Conservation (phyloP, 2,113 vertebrate genomes). For the Tiliqua scincoides region DNA sequence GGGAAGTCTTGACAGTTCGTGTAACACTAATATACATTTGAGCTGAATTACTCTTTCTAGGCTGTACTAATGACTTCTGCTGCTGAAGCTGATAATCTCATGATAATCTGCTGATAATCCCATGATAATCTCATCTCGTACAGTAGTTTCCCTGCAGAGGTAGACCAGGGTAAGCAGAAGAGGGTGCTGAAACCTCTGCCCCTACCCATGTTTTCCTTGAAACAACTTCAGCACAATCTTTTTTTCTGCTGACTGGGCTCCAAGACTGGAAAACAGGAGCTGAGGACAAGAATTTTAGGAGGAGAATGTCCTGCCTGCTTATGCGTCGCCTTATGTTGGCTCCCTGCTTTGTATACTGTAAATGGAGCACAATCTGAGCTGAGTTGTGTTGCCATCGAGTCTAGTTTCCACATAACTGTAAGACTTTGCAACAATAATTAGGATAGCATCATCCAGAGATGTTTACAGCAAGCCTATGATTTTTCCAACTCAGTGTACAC, state of each 20-base stretch:
- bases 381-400: too few relatives aligned
- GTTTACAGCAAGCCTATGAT: neutral
- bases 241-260: neutral
- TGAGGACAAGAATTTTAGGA: too few relatives aligned
- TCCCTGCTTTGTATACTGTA: neutral
- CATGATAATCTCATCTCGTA: neutral
- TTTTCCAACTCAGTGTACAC: neutral
- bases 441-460: neutral
- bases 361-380: neutral
- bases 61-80: too few relatives aligned
- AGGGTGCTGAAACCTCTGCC: neutral
- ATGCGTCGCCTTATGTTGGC: neutral
- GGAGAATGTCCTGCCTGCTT: too few relatives aligned
- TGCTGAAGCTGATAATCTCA: too few relatives aligned
- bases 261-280: neutral
- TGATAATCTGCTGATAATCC: too few relatives aligned
- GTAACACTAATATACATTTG: too few relatives aligned
- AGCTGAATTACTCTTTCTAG: too few relatives aligned
- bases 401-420: neutral
- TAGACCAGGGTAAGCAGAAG: too few relatives aligned
- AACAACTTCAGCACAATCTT: neutral
- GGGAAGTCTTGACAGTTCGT: neutral
- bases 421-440: neutral
- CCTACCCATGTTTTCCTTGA: too few relatives aligned
- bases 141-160: neutral